phyloP scores from a whole-genome alignment of 2,888 invertebrate genomes.

The Cheilosia urbana region DNA sequence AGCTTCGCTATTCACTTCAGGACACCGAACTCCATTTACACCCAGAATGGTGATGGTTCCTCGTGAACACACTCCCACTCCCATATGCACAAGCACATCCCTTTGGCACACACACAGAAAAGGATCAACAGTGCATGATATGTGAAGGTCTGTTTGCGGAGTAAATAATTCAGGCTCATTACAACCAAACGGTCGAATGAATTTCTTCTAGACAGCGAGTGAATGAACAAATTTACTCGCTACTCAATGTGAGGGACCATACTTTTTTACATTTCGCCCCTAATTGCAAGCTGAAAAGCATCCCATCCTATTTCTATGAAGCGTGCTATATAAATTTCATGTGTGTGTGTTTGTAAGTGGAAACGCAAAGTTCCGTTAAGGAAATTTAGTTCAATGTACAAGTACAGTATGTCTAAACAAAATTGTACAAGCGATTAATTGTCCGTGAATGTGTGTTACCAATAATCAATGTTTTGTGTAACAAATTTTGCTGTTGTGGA shows the following conservation, averaged over 20 bases:
- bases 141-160: slow-evolving; percentile 44
- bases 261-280: slow-evolving; percentile 42
- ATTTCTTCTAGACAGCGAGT: slow-evolving; percentile 8
- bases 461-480: no score
- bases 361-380: slow-evolving; percentile 18
- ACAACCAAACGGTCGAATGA: slow-evolving; percentile 42
- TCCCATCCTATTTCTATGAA: not conserved
- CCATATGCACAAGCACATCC: not conserved
- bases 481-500: no score
- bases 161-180: slow-evolving; percentile 52
- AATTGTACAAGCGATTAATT: no score
- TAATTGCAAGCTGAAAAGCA: slow-evolving; percentile 48
- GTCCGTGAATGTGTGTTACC: no score
- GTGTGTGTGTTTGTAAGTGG: not conserved
- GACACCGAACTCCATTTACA: slow-evolving; percentile 30
- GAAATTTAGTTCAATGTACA: not conserved
- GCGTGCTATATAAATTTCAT: slow-evolving; percentile 9
- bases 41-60: slow-evolving; percentile 3
- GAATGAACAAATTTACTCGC: slow-evolving; percentile 37
- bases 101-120: not conserved
- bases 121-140: slow-evolving; percentile 14
- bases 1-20: slow-evolving; percentile 40
- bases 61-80: not conserved
- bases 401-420: not conserved
- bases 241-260: slow-evolving; percentile 35